Conservation (phyloP, 2,888 invertebrate species). For the Dolomedes plantarius region DNA sequence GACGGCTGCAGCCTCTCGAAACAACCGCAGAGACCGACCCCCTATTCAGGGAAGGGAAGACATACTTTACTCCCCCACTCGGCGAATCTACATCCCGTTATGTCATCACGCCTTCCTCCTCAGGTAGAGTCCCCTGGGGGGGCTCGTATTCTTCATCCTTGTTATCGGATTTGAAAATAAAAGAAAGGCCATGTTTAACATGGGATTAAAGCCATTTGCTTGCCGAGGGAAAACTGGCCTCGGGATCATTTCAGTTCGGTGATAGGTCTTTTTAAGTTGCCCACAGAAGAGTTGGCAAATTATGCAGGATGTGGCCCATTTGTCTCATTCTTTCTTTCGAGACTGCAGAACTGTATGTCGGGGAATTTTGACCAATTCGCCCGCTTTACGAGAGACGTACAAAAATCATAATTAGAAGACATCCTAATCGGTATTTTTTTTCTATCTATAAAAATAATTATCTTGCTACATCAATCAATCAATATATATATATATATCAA, state of each 20-base stretch:
- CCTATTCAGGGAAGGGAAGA: slow-evolving; percentile 24
- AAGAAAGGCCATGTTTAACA: slow-evolving; percentile 59
- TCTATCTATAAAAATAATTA: too few species aligned
- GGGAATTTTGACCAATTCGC: too few species aligned
- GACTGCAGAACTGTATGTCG: too few species aligned
- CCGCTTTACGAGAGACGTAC: too few species aligned
- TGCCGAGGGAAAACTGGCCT: not conserved
- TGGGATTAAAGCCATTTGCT: slow-evolving; percentile 50
- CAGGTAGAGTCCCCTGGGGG: slow-evolving; percentile 23
- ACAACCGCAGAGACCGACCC: slow-evolving; percentile 57
- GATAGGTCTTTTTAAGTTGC: not conserved
- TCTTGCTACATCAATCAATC: too few species aligned
- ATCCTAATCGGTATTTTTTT: too few species aligned
- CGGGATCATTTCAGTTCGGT: not conserved
- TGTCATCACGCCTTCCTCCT: slow-evolving; percentile 66
- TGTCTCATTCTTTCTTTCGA: not conserved
- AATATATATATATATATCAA: too few species aligned
- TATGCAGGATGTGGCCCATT: not conserved
- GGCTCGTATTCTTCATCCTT: slow-evolving; percentile 41
- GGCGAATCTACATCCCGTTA: slow-evolving; percentile 69
- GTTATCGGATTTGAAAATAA: slow-evolving; percentile 67
- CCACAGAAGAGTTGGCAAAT: not conserved
- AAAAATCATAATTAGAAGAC: too few species aligned
- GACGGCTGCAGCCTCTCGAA: slow-evolving; percentile 59
- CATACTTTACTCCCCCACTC: slow-evolving; percentile 1